Conservation (phyloP, 2,888 invertebrate genomes). For the Drosophila parthenogenetica region DNA sequence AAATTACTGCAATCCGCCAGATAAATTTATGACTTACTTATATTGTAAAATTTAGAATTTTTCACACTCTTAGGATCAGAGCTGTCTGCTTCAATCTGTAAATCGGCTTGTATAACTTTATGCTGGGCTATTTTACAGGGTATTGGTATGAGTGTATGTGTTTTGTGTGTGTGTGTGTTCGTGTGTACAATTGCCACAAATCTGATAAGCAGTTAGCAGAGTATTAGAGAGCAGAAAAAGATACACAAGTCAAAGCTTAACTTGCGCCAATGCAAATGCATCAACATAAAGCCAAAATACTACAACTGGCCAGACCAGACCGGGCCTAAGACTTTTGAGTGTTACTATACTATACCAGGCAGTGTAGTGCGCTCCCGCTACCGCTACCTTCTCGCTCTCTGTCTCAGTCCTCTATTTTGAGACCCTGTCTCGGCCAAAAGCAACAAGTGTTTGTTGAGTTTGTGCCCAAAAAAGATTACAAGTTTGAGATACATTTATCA, state of each 20-base stretch:
- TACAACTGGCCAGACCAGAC: slow-evolving; percentile 65
- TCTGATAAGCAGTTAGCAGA: slow-evolving; percentile 76
- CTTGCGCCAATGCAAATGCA: slow-evolving; percentile 46
- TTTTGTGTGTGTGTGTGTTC: too few relatives aligned
- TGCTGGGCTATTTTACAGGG: slow-evolving; percentile 10
- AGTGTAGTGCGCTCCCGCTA: slow-evolving; percentile 7
- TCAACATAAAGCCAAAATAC: slow-evolving; percentile 59
- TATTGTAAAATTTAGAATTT: not conserved
- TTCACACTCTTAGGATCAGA: not conserved
- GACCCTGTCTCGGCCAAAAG: not conserved
- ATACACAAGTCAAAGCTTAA: slow-evolving; percentile 42
- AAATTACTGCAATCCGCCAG: not conserved
- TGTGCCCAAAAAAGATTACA: too few relatives aligned
- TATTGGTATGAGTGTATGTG: not conserved
- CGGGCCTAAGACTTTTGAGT: slow-evolving; percentile 61
- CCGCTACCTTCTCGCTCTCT: not conserved
- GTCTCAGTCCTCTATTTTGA: not conserved
- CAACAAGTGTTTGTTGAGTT: not conserved
- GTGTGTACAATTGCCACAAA: slow-evolving; percentile 73
- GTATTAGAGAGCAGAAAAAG: slow-evolving; percentile 61
- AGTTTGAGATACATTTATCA: too few relatives aligned
- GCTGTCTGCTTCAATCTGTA: not conserved
- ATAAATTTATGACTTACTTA: not conserved
- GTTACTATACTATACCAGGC: slow-evolving; percentile 46
- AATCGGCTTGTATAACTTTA: too few relatives aligned